Percentiles rank a stretch among this genome's conserved stretches.
phyloP scores from a whole-genome alignment of 2,113 vertebrate species.

The Boleophthalmus pectinirostris region DNA sequence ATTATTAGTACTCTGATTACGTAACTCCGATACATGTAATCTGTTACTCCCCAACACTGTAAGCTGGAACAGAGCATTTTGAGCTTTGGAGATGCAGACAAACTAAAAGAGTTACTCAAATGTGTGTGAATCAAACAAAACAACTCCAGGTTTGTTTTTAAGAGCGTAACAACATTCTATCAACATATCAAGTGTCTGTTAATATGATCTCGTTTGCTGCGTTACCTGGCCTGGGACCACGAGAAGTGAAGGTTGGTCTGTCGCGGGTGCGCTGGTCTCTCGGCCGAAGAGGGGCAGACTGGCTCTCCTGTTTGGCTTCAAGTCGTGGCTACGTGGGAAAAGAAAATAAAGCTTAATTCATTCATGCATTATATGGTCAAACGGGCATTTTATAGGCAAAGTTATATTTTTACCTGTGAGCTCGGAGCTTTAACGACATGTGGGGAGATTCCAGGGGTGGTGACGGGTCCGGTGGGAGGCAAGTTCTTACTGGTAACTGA shows the following conservation, averaged over 20 bases:
- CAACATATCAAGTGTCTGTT: not conserved
- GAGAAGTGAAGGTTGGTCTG: slow-evolving; percentile 83
- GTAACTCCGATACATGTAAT: too few species aligned
- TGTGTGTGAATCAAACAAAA: too few species aligned
- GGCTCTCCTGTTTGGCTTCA: slow-evolving; percentile 88
- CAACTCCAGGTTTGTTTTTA: too few species aligned
- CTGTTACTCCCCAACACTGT: too few species aligned
- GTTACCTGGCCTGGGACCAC: slow-evolving; percentile 89
- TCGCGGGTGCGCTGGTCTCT: slow-evolving; percentile 92
- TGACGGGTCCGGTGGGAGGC: slow-evolving; percentile 92
- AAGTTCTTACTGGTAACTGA: slow-evolving; percentile 99
- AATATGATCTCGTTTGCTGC: not conserved
- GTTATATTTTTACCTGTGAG: slow-evolving; percentile 88
- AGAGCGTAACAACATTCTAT: too few species aligned
- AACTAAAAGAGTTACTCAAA: too few species aligned
- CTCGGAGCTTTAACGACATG: slow-evolving; percentile 95
- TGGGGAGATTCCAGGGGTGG: slow-evolving; percentile 93
- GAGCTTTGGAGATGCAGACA: too few species aligned
- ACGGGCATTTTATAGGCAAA: not conserved
- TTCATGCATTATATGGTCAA: not conserved
- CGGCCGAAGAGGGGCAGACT: slow-evolving; percentile 81
- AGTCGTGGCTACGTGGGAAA: slow-evolving; percentile 81
- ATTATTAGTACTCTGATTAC: too few species aligned
- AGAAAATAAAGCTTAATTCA: not conserved
- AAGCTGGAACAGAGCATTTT: too few species aligned